Evolutionary conservation across 2,888 invertebrate genomes (phyloP), one percentile per base, ranked within the genome.

Genomic region (Spicauda simplicius): DNA sequence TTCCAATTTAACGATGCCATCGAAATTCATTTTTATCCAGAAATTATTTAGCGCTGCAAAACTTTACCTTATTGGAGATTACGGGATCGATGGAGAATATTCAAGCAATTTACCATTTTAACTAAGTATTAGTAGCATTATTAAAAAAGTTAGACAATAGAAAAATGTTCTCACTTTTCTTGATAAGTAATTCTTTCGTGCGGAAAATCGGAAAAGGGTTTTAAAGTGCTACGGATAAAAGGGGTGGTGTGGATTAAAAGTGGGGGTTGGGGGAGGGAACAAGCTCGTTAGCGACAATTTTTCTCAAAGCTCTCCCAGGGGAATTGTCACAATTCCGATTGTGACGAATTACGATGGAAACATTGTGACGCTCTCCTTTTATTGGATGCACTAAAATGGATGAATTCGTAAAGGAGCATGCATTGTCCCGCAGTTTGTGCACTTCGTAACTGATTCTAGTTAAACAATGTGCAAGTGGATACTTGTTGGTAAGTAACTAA

Each of bases 241-340:
- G 79, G 78, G 82, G 78, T 79, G 81, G 80, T 77, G 74, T 77
- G 87, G 89, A 88, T 88, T 90, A 87, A 89, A 88, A 87, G 83
- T 80, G 79, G 82, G 79, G 78, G 75, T 73, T 33, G 75, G 70
- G n/a, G 73, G 75, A 74, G 73, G 73, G 74, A 77, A 80, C 83
- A 84, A 90, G 91, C 91, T 91, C 91, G 91, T 91, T 92, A 91
- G 89, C 85, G 89, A 88, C 89, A 90, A 88, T 91, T 92, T 91
- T 91, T 91, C 91, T 90, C 90, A 91, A 90, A 91, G 90, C 90
- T 85, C 81, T 86, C 87, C 83, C 86, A 76, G 77, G 87, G 81
- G 90, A 87, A 89, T 91, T 86, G 91, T 90, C 86, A 91, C 88
- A 89, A 90, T 90, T 86, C 85, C 86, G 88, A 90, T 89, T 91